These are phyloP conservation scores for Ochropleura plecta DNA, from an alignment of 2,888 invertebrate species.

Conservation along the genomic window DNA sequence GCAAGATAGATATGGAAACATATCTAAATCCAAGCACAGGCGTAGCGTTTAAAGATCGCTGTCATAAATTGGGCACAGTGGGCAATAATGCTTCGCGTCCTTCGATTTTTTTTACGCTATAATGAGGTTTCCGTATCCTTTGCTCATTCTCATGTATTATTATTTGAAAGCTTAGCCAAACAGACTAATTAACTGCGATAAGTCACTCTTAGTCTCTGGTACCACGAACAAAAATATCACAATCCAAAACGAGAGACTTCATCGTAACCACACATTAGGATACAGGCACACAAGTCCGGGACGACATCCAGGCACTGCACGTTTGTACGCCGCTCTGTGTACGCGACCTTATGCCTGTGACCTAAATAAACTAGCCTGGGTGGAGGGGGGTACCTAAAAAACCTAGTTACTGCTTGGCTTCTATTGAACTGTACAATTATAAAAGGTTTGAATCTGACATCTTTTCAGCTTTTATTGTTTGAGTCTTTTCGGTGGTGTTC, in stretches of 20 bases:
- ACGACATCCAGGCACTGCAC: constrained; percentile 32
- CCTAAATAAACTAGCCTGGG: constrained; percentile 67
- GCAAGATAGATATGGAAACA: background rate
- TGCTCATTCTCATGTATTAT: background rate
- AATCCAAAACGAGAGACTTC: background rate
- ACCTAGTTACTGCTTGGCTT: constrained; percentile 25
- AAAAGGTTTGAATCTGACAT: constrained; percentile 7
- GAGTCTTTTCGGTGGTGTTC: constrained; percentile 21
- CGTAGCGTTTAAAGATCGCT: background rate
- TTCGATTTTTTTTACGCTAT: background rate
- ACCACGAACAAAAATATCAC: background rate
- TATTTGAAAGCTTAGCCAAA: background rate
- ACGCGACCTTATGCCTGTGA: constrained; percentile 65
- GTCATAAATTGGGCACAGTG: background rate
- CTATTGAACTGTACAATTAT: constrained; percentile 18
- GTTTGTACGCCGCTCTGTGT: constrained; percentile 32
- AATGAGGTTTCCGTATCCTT: background rate
- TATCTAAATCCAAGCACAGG: background rate
- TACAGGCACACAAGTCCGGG: constrained; percentile 26
- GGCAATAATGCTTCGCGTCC: background rate
- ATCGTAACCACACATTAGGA: background rate
- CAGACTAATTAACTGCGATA: background rate
- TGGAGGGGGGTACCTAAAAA: constrained; percentile 35
- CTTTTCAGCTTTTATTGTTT: constrained; percentile 30
- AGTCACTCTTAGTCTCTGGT: background rate